Evolutionary conservation across 2,797 vertebrate species (phyloP).

Genomic region (Smutsia gigantea): DNA sequence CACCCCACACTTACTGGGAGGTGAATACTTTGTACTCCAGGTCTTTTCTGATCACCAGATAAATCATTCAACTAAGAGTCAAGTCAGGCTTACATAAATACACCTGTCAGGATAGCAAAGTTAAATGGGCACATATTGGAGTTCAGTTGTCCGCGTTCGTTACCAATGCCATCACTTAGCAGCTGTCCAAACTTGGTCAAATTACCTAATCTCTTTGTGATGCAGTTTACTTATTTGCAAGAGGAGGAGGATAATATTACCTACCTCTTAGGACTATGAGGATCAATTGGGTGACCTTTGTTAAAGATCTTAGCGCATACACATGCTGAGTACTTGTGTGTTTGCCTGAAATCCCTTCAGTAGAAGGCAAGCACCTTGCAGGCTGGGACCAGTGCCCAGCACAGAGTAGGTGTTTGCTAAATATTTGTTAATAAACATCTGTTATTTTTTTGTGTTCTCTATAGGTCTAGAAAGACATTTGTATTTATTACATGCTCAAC

Average conservation of each 20-base stretch:
- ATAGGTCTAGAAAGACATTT: neutral
- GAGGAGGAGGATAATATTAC: neutral
- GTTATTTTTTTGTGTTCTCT: neutral
- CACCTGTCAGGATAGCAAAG: neutral
- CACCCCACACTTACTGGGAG: neutral
- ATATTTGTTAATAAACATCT: constrained; percentile 22
- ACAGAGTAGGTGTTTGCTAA: neutral
- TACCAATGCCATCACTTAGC: neutral
- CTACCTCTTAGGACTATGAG: neutral
- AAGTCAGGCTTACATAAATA: neutral
- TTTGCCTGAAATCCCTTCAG: neutral
- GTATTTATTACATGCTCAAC: neutral
- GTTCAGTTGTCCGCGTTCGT: neutral
- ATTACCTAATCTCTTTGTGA: neutral
- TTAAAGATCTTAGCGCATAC: neutral
- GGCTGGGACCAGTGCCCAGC: neutral
- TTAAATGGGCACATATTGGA: neutral
- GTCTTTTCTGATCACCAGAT: neutral
- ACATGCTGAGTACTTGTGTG: neutral
- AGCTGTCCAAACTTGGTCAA: neutral
- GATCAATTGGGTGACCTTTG: neutral
- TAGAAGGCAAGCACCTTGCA: neutral
- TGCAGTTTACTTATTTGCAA: neutral
- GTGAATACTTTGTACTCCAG: neutral
- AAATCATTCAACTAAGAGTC: neutral